Evolutionary conservation across 2,113 vertebrate genomes (phyloP).

Genomic region (Neogale vison): DNA sequence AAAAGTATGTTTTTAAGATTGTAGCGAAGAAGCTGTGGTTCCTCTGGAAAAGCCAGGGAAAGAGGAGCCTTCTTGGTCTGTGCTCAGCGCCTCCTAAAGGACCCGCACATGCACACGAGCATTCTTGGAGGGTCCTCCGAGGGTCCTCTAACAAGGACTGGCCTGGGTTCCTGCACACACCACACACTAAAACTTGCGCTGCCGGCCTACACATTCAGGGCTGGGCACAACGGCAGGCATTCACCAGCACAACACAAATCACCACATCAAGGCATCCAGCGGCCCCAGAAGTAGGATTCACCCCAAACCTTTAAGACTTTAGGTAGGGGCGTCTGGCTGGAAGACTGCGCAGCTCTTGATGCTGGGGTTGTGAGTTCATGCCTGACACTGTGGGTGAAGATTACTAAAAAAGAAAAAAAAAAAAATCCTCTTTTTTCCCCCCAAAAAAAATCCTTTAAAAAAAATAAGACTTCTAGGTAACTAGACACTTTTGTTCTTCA

Average conservation of each 20-base stretch:
- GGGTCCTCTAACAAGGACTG: background rate
- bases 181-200: background rate
- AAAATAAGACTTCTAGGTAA: background rate
- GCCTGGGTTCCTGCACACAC: background rate
- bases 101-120: fast-evolving
- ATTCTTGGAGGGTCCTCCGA: background rate
- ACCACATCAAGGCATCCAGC: background rate
- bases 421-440: background rate
- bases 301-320: constrained; percentile 9
- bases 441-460: background rate
- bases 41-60: background rate
- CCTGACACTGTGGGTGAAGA: background rate
- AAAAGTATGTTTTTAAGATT: background rate
- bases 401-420: background rate
- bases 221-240: background rate
- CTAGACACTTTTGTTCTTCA: background rate
- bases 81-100: background rate
- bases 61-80: background rate
- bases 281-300: background rate
- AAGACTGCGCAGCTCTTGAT: background rate
- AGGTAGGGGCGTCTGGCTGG: background rate
- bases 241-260: background rate
- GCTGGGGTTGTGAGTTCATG: background rate
- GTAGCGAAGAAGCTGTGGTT: background rate
- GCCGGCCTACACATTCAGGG: background rate